These are phyloP conservation scores for Ptychoptera albimana DNA, from an alignment of 2,888 invertebrate genomes.

Conservation along the genomic window DNA sequence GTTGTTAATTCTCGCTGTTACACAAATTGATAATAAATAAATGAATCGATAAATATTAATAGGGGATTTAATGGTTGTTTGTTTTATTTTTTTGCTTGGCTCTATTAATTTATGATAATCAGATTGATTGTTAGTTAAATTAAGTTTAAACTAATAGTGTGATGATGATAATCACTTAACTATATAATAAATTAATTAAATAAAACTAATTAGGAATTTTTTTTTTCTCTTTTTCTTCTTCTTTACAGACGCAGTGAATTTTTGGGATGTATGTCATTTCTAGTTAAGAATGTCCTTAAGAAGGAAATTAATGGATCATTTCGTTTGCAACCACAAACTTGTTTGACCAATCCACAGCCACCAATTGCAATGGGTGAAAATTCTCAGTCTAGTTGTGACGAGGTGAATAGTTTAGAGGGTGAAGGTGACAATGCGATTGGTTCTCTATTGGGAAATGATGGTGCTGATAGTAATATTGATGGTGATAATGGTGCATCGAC, in stretches of 20 bases:
- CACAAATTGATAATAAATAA: too few species aligned
- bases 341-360: constrained; percentile 33
- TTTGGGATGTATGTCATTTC: constrained; percentile 86
- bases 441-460: constrained; percentile 10
- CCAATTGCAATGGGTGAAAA: constrained; percentile 26
- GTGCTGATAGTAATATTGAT: background rate
- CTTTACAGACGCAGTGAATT: constrained; percentile 81
- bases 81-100: too few species aligned
- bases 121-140: too few species aligned
- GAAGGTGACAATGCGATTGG: constrained; percentile 11
- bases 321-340: constrained; percentile 53
- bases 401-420: constrained; percentile 24
- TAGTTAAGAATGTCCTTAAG: constrained; percentile 62
- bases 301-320: constrained; percentile 50
- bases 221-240: constrained; percentile 17
- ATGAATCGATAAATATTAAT: too few species aligned
- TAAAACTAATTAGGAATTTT: background rate
- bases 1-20: too few species aligned
- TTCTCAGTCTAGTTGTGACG: constrained; percentile 30
- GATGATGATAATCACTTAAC: background rate
- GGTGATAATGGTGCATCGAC: constrained; percentile 12
- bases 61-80: too few species aligned
- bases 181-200: background rate
- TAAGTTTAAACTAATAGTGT: background rate
- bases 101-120: too few species aligned